A percentile compares a stretch with the other conserved stretches of the same genome.
These are phyloP conservation scores for Telmatherina bonti DNA, from an alignment of 2,797 vertebrate genomes.

Conservation along the genomic window DNA sequence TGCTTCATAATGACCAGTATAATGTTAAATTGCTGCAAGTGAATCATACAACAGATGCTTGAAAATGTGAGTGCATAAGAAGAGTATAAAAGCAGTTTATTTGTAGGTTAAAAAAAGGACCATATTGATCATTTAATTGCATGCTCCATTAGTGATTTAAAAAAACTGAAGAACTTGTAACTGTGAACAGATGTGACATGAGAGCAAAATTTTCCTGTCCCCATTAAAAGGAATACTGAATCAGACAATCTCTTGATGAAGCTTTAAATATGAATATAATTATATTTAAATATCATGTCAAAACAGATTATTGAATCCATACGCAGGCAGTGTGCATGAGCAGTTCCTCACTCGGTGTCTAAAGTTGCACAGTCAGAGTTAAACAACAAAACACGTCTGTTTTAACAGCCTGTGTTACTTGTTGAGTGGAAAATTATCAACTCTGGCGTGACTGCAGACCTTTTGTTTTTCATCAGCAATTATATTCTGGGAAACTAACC, in stretches of 20 bases:
- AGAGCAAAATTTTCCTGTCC: too few species aligned
- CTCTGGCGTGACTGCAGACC: background rate
- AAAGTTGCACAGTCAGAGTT: background rate
- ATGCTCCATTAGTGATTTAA: background rate
- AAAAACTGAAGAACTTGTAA: background rate
- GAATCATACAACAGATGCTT: too few species aligned
- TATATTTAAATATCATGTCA: background rate
- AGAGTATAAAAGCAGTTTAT: background rate
- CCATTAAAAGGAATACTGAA: too few species aligned
- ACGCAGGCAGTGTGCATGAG: background rate
- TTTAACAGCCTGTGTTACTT: background rate
- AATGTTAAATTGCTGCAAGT: background rate
- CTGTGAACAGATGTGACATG: too few species aligned
- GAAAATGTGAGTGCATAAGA: background rate
- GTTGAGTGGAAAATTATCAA: background rate
- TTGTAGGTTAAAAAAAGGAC: background rate
- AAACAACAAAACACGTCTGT: background rate
- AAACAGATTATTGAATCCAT: background rate
- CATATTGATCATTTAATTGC: background rate
- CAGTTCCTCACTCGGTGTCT: background rate
- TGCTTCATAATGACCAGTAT: background rate
- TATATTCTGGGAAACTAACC: background rate
- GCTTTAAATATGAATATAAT: background rate
- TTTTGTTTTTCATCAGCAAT: background rate
- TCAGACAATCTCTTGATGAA: too few species aligned